Base-by-base conservation (phyloP, 2,113 vertebrate species). In the Clinocottus analis region DNA sequence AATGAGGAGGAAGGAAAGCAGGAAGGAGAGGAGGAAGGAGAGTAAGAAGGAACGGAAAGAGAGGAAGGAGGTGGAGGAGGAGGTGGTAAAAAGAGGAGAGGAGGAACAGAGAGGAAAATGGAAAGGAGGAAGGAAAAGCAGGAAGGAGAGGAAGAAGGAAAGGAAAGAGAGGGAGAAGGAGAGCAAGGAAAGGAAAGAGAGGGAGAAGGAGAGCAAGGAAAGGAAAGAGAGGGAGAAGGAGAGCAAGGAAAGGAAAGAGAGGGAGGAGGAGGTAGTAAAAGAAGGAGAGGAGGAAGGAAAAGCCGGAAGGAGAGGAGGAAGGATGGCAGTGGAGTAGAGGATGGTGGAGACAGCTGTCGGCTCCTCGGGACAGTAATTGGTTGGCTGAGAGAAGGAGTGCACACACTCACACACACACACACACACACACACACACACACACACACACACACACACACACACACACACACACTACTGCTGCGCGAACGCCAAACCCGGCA, bases 291-390 rank as follows among this genome's bases (percentile, higher is more conserved):
- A 5, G 4, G 33, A 33, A n/a, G n/a, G n/a, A n/a, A n/a, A n/a
- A n/a, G n/a, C n/a, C n/a, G n/a, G n/a, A n/a, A 6, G 33, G 5
- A 6, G 33, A 75, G 55, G 27, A 58, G 58, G 72, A 84, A 80
- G 65, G 72, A 85, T 62, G 72, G 73, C 5, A 14, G 61, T 62
- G 85, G 53, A 80, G 66, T 73, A 77, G 82, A 80, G 27, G 83
- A 69, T 19, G 76, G 88, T 80, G 90, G 87, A 61, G 91, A 91
- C 92, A 94, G 93, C 92, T 92, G 90, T 91, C 85, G 70, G 67
- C 91, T 93, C 90, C 89, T 85, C 82, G 76, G 91, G 92, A 91
- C 90, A 86, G 89, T 93, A 95, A 93, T 94, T 94, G 93, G 91
- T 85, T 85, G 92, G 87, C 89, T 89, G 82, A 84, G 84, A 85